phyloP scores from a whole-genome alignment of 2,797 vertebrate species.

The Sebastes alutus region DNA sequence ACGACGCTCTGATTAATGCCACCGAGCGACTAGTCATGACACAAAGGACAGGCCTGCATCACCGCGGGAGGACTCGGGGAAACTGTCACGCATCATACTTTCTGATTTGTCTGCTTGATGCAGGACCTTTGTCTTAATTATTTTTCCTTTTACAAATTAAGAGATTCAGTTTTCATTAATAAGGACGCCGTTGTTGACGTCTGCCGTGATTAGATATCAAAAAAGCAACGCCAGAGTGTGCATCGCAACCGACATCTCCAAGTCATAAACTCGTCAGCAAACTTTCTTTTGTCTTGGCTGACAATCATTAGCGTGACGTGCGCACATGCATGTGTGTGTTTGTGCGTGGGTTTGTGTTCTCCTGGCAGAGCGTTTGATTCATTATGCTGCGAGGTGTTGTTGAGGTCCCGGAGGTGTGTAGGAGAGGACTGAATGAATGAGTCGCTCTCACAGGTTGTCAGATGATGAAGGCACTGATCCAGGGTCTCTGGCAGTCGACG shows the following conservation, averaged over 20 bases:
- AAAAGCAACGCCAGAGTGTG: neutral
- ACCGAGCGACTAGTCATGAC: slow-evolving; percentile 68
- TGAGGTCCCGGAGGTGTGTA: slow-evolving; percentile 58
- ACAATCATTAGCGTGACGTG: neutral
- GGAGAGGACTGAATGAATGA: slow-evolving; percentile 53
- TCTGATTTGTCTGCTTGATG: slow-evolving; percentile 65
- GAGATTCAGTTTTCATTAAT: slow-evolving; percentile 75
- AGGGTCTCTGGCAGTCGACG: slow-evolving; percentile 44
- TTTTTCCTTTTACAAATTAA: slow-evolving; percentile 72
- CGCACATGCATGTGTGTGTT: neutral
- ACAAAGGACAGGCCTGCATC: slow-evolving; percentile 72
- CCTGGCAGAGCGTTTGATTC: slow-evolving; percentile 43
- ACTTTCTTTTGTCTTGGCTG: slow-evolving; percentile 46
- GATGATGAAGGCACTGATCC: slow-evolving; percentile 43
- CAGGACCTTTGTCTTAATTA: slow-evolving; percentile 75
- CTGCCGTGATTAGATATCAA: slow-evolving; percentile 61
- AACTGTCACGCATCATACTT: slow-evolving; percentile 56
- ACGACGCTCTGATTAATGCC: slow-evolving; percentile 74
- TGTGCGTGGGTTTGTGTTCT: slow-evolving; percentile 30
- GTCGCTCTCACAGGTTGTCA: slow-evolving; percentile 53
- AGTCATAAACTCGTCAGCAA: slow-evolving; percentile 28
- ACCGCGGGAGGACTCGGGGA: slow-evolving; percentile 52
- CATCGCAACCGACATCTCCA: neutral
- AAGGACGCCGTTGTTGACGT: slow-evolving; percentile 56
- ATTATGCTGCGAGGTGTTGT: slow-evolving; percentile 47